Percentiles rank a stretch among this genome's conserved stretches.
Conservation (phyloP, 2,888 invertebrate species). For the Abscondita cerata region DNA sequence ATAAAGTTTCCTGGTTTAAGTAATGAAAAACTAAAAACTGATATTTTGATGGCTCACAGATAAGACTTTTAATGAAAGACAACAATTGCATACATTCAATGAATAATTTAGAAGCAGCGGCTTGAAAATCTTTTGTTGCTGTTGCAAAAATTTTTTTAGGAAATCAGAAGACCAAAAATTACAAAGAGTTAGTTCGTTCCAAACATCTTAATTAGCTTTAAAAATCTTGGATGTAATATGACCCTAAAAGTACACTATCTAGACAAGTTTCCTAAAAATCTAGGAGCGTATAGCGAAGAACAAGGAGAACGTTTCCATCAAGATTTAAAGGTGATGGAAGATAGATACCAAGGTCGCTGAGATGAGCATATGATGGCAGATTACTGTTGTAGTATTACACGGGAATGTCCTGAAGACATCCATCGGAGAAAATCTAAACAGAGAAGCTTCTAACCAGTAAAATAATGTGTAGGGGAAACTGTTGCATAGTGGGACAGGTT, state of each 20-base stretch:
- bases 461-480: too few relatives aligned
- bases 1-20: neutral
- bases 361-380: slow-evolving; percentile 50
- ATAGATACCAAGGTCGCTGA: slow-evolving; percentile 48
- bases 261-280: slow-evolving; percentile 52
- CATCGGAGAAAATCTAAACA: too few relatives aligned
- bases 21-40: neutral
- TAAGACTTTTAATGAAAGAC: neutral
- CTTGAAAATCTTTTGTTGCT: neutral
- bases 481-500: too few relatives aligned
- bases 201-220: too few relatives aligned
- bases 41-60: neutral
- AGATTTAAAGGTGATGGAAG: slow-evolving; percentile 49
- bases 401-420: too few relatives aligned
- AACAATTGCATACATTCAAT: neutral
- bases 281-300: slow-evolving; percentile 50
- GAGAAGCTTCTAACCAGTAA: too few relatives aligned
- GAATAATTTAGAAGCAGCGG: neutral
- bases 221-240: slow-evolving; percentile 44
- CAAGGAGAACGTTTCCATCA: slow-evolving; percentile 55
- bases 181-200: too few relatives aligned
- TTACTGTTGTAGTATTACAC: slow-evolving; percentile 42
- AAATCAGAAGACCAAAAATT: neutral
- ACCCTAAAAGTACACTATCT: slow-evolving; percentile 51
- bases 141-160: neutral